Evolutionary conservation across 2,113 vertebrate genomes (phyloP), one percentile per base, ranked within the genome.

Genomic region (Spea bombifrons): DNA sequence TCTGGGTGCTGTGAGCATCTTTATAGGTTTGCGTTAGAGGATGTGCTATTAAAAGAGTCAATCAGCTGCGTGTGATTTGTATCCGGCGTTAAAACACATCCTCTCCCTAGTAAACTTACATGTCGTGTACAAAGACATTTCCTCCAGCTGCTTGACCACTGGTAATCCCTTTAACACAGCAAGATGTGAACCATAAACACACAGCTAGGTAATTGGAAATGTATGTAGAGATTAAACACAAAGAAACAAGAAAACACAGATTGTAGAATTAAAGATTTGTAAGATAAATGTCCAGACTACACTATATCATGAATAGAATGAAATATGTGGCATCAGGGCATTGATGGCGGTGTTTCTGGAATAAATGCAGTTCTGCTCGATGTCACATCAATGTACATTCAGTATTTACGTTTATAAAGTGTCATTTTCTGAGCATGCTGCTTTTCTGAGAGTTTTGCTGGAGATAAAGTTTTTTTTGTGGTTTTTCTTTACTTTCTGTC

Each of bases 131-230:
- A 76, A 77, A 83, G 82, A 77, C 83, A 84, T 86, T 83, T 80
- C 44, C 84, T 87, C 68, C 87, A 86, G 85, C 87, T 89, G 85
- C 50, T 85, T 83, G 67, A 83, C 83, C 12, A 65, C 80, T 83
- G 84, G 83, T 84, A 85, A 85, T 76, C 84, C 30, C 30, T 30
- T 30, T 84, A 75, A 79, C 84, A 81, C 86, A 85, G 84, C 81
- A 6, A 87, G 86, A 84, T 82, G 80, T 80, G 55, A 82, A 72
- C 49, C 85, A 87, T 85, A 79, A 86, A 87, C 88, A 86, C 84
- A 86, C 83, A 73, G 75, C 79, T 85, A 84, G 17, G 80, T 86
- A 88, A 88, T 81, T 80, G 83, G 67, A 83, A 88, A 87, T 85
- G 72, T 84, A 84, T 87, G 85, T 73, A 75, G 17, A 78, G 80